phyloP scores from a whole-genome alignment of 2,113 vertebrate species.

The Tachysurus vachellii region DNA sequence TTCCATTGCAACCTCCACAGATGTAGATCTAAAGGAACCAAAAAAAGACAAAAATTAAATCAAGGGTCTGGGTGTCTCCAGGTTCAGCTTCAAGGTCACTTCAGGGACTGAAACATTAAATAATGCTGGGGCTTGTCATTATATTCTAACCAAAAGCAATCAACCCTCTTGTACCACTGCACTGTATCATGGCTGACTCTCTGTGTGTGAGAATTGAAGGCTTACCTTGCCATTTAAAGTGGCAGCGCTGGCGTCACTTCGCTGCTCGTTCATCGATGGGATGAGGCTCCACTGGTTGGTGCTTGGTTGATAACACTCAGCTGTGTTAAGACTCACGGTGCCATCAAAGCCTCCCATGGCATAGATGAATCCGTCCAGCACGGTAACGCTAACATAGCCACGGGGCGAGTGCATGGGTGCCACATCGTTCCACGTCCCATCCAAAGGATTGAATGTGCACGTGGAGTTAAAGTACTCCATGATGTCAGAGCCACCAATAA shows the following conservation, averaged over 20 bases:
- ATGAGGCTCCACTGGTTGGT: conserved; percentile 1
- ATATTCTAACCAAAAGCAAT: too few relatives aligned
- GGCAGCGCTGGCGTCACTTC: background rate
- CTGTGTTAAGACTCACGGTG: background rate
- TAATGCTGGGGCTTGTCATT: too few relatives aligned
- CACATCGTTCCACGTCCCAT: background rate
- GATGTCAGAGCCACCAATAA: background rate
- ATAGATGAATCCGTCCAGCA: background rate
- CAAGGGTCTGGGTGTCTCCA: background rate
- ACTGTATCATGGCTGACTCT: too few relatives aligned
- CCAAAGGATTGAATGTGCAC: background rate
- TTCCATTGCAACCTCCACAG: background rate
- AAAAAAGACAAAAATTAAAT: background rate
- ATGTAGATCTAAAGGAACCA: background rate
- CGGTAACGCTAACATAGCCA: background rate
- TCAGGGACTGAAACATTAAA: too few relatives aligned
- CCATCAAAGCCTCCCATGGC: background rate
- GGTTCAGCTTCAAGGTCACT: background rate
- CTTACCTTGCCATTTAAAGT: background rate
- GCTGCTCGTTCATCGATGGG: background rate
- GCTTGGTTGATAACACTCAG: background rate
- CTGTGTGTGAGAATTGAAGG: too few relatives aligned
- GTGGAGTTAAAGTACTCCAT: background rate
- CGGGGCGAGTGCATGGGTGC: background rate
- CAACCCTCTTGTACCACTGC: too few relatives aligned